Evolutionary conservation across 2,113 vertebrate genomes (phyloP).

Genomic region (Heterotilapia buettikoferi): DNA sequence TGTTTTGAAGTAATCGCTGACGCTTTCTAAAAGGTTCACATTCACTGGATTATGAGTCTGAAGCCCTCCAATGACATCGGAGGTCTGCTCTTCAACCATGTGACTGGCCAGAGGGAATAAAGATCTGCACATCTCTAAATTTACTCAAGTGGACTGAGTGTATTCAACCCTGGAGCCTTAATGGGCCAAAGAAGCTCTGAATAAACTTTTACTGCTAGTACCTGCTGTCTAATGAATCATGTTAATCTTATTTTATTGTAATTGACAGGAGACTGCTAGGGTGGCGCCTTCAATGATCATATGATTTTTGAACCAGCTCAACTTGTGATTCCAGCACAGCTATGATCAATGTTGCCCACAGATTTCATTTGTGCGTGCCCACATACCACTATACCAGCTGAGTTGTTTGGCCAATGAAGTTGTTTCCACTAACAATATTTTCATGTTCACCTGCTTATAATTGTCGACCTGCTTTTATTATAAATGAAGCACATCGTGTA

Average conservation of each 20-base stretch:
- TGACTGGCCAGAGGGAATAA: neutral
- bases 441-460: neutral
- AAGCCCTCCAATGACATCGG: neutral
- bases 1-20: neutral
- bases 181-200: neutral
- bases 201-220: neutral
- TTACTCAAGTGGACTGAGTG: neutral
- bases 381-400: neutral
- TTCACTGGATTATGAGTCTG: neutral
- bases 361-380: neutral
- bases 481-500: neutral
- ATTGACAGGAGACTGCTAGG: neutral
- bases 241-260: neutral
- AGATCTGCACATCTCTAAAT: neutral
- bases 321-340: neutral
- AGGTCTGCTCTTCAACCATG: neutral
- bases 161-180: neutral
- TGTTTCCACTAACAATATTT: neutral
- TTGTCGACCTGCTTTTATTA: neutral
- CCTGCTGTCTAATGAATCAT: no score
- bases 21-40: neutral
- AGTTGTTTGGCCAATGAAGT: fast-evolving
- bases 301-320: neutral
- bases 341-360: neutral
- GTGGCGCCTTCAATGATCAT: neutral